phyloP scores from a whole-genome alignment of 2,797 vertebrate genomes.

The Gymnoscopelus microlampas region DNA sequence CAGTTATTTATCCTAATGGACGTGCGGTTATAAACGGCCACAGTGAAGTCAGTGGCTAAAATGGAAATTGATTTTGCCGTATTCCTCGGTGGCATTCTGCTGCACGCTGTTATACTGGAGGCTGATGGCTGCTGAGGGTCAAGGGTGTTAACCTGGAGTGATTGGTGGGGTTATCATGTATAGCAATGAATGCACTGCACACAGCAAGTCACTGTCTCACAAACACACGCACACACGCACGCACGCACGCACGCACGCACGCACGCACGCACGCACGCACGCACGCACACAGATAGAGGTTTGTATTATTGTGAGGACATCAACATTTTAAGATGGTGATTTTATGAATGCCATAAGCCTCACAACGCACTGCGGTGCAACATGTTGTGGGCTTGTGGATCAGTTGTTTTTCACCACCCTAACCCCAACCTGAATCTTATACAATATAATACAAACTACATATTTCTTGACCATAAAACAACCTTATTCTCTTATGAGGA shows the following conservation, averaged over 20 bases:
- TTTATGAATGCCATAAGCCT: no score
- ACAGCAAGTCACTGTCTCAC: slow-evolving; percentile 6
- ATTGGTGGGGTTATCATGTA: slow-evolving; percentile 18
- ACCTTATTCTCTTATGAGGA: no score
- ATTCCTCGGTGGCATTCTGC: not conserved
- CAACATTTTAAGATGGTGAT: no score
- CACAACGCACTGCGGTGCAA: no score
- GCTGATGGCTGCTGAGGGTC: slow-evolving; percentile 23
- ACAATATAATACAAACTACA: no score
- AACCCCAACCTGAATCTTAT: no score
- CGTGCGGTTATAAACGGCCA: not conserved
- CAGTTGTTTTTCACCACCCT: no score
- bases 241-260: slow-evolving; percentile 13
- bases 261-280: slow-evolving; percentile 5
- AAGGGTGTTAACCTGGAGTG: slow-evolving; percentile 29
- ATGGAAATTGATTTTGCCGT: slow-evolving; percentile 31
- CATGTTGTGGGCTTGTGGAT: no score
- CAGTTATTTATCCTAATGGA: not conserved
- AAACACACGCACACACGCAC: slow-evolving; percentile 18
- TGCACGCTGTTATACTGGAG: slow-evolving; percentile 13
- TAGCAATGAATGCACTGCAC: not conserved
- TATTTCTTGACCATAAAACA: no score
- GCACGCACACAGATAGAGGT: not conserved
- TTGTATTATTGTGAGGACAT: no score
- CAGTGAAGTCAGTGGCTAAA: slow-evolving; percentile 9